Conservation (phyloP, 2,888 invertebrate species). For the Nephrotoma appendiculata region DNA sequence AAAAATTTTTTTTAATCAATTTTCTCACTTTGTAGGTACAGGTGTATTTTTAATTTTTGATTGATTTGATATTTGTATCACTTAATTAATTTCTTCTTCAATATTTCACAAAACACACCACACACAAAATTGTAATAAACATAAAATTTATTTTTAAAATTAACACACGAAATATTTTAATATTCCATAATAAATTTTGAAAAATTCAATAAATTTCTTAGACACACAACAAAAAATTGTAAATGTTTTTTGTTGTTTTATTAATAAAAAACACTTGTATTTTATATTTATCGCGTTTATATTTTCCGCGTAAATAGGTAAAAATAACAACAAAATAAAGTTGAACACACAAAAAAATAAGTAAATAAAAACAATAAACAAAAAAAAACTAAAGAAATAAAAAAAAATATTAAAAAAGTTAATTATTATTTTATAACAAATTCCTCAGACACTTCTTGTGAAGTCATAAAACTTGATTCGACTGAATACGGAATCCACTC, state of each 20-base stretch:
- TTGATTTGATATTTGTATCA: neutral
- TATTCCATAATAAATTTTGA: neutral
- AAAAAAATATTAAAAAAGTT: neutral
- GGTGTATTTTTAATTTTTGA: neutral
- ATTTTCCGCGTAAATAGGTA: neutral
- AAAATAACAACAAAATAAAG: neutral
- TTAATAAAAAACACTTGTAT: neutral
- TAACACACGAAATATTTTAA: neutral
- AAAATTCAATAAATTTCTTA: neutral
- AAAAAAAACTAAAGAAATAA: neutral
- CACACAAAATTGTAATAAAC: neutral
- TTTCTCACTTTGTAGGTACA: neutral
- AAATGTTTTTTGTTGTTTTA: neutral
- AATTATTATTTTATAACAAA: neutral
- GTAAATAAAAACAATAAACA: constrained; percentile 1
- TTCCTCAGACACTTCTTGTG: neutral
- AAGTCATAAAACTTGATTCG: constrained; percentile 3
- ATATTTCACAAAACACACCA: neutral
- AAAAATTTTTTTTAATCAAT: neutral
- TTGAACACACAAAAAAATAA: neutral
- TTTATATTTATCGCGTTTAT: neutral
- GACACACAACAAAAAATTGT: neutral
- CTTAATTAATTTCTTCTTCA: too few relatives aligned
- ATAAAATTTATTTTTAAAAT: neutral
- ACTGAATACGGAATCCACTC: constrained; percentile 4